Evolutionary conservation across 2,113 vertebrate genomes (phyloP).

Genomic region (Melanotaenia duboulayi): DNA sequence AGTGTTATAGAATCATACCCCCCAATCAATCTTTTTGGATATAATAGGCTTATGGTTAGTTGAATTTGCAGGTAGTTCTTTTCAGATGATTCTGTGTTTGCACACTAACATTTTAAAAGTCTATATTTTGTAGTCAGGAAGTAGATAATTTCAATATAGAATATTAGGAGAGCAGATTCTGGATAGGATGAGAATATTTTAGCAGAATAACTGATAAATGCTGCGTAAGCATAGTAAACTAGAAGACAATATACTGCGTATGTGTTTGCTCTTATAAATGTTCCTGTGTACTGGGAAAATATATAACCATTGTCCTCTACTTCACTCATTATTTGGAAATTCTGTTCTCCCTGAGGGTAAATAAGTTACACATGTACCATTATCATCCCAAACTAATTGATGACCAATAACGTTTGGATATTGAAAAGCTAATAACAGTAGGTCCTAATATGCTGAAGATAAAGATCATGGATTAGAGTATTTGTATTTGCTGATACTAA

Average conservation of each 20-base stretch:
- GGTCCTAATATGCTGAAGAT: background rate
- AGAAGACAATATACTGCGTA: background rate
- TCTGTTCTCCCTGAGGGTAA: slow-evolving; percentile 18
- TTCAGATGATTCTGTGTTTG: background rate
- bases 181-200: slow-evolving; percentile 26
- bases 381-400: no score
- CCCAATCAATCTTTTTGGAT: no score
- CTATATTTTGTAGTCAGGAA: slow-evolving; percentile 37
- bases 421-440: no score
- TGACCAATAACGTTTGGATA: background rate
- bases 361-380: slow-evolving; percentile 1
- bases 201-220: slow-evolving; percentile 37
- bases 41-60: background rate
- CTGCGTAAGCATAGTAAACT: slow-evolving; percentile 11
- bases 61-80: slow-evolving; percentile 7
- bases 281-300: slow-evolving; percentile 1
- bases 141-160: slow-evolving; percentile 21
- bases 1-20: no score
- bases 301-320: background rate
- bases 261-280: background rate
- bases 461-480: no score
- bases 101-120: slow-evolving; percentile 15
- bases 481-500: background rate
- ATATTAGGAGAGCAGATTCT: slow-evolving; percentile 44
- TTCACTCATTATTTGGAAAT: background rate